These are phyloP conservation scores for Cyprinodon tularosa DNA, from an alignment of 2,113 vertebrate species.

Conservation along the genomic window DNA sequence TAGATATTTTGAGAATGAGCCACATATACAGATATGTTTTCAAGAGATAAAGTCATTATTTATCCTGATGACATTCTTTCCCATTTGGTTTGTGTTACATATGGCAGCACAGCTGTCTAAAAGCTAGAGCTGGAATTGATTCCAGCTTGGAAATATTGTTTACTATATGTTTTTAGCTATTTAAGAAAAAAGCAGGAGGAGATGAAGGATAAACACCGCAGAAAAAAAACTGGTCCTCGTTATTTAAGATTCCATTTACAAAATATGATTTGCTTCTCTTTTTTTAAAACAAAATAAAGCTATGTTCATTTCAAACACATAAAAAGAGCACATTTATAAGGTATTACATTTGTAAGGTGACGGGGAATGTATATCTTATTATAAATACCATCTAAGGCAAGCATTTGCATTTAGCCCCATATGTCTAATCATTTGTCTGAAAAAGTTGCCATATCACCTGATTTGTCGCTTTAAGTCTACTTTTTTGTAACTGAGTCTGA, in stretches of 20 bases:
- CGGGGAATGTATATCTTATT: no score
- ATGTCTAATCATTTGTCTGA: no score
- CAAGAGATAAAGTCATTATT: slow-evolving; percentile 45
- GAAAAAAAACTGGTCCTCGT: not conserved
- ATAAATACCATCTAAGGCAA: no score
- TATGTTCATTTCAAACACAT: not conserved
- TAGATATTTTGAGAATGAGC: slow-evolving; percentile 49
- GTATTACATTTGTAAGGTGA: no score
- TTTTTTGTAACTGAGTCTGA: no score
- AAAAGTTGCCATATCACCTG: no score
- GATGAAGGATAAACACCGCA: not conserved
- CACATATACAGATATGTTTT: slow-evolving; percentile 44
- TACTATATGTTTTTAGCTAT: not conserved
- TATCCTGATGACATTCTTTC: slow-evolving; percentile 43
- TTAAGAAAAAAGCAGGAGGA: not conserved
- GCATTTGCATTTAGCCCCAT: no score
- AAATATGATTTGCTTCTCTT: not conserved
- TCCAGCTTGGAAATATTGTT: slow-evolving; percentile 1
- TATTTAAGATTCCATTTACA: not conserved
- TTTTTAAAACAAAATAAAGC: not conserved
- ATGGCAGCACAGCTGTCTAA: slow-evolving; percentile 41
- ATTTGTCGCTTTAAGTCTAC: no score
- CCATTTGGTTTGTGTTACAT: slow-evolving; percentile 43
- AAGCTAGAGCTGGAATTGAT: slow-evolving; percentile 21
- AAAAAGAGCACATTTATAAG: not conserved